Base-by-base conservation (phyloP, 2,888 invertebrate genomes). In the Nipponacmea schrenckii region DNA sequence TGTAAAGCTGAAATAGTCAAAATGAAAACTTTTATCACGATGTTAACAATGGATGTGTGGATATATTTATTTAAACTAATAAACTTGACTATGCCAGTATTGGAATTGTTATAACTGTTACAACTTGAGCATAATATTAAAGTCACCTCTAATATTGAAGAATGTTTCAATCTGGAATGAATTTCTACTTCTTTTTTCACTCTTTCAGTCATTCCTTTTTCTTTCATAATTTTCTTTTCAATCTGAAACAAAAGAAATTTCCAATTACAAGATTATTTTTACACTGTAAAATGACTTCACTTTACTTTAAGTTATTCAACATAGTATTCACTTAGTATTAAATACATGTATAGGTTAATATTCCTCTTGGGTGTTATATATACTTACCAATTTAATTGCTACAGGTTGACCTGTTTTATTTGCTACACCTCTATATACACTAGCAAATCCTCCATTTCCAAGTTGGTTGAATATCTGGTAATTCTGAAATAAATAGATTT, bases 401-500 rank as follows among this genome's bases (percentile, higher is more conserved):
- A 97, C 96, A 91, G 94, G 93, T 85, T 92, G 90, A 65, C 93
- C 93, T 72, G 94, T 94, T 84, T 91, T 92, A 64, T 92, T 90
- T 89, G 95, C 95, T 92, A 91, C 93, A 89, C 95, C 96, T 87
- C 93, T 92, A 90, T 96, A 96, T 24, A 97, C 97, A 87, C 93
- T 93, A 67, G 96, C 97, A 91, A 97, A 97, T 68, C 96, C 97
- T 71, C 97, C 97, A 91, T 95, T 95, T 39, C 97, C 97, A 80
- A 97, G 91, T 87, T 95, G 91, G 90, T 95, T 93, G 79, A 93
- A 91, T 83, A 96, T 93, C 90, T 96, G 93, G 90, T 96, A 97
- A 83, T 88, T 87, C 87, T 89, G 78, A 56, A 82, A 81, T 62
- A 63, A 39, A 39, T 39, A 39, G 10, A 39, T 39, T 39, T 39